Percentiles rank a stretch among this genome's conserved stretches.
Evolutionary conservation across 2,113 vertebrate genomes (phyloP).

Genomic region (Pedionomus torquatus): DNA sequence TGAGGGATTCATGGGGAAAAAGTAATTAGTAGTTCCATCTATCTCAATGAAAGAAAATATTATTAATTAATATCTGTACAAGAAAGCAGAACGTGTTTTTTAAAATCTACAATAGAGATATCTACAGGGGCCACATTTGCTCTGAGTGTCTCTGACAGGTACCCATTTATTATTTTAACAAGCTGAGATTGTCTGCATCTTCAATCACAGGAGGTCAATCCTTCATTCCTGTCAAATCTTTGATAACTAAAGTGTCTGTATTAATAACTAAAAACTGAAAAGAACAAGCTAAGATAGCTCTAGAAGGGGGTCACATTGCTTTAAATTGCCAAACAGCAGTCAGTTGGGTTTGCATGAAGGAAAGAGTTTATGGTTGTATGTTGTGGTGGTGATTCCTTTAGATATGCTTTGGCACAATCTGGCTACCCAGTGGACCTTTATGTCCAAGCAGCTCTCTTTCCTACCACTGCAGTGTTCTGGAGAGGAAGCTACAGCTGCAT

Average conservation of each 20-base stretch:
- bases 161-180: constrained; percentile 69
- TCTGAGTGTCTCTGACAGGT: constrained; percentile 69
- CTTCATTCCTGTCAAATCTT: constrained; percentile 66
- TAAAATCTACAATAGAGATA: constrained; percentile 70
- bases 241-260: constrained; percentile 67
- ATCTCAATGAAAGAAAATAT: constrained; percentile 76
- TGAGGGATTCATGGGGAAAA: constrained; percentile 68
- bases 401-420: background rate
- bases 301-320: constrained; percentile 1
- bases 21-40: constrained; percentile 74
- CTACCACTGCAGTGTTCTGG: background rate
- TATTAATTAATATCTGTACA: constrained; percentile 77
- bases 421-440: background rate
- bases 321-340: background rate
- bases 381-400: background rate
- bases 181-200: constrained; percentile 63
- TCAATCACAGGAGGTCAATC: constrained; percentile 42
- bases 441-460: background rate
- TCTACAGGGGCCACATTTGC: constrained; percentile 69
- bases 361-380: background rate
- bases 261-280: constrained; percentile 59
- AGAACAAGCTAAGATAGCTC: constrained; percentile 3
- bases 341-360: background rate
- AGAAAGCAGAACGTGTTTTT: constrained; percentile 55
- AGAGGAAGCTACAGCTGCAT: background rate